phyloP scores from a whole-genome alignment of 2,113 vertebrate genomes.

The Clarias macrocephalus region DNA sequence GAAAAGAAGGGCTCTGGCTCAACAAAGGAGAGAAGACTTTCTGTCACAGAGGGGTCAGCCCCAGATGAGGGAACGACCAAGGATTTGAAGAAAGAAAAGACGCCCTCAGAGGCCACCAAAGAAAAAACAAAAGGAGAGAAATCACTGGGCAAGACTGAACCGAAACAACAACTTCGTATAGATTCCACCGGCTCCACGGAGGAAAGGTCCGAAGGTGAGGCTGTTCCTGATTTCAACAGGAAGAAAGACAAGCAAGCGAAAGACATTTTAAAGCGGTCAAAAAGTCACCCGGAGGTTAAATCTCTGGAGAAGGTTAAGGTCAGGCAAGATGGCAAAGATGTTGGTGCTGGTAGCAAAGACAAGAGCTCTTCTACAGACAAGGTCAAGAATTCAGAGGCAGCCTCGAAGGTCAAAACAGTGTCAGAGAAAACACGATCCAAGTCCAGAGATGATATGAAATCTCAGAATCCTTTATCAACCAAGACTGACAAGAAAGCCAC shows the following conservation, averaged over 20 bases:
- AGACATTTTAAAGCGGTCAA: slow-evolving; percentile 78
- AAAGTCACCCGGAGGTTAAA: slow-evolving; percentile 79
- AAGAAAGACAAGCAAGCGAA: slow-evolving; percentile 80
- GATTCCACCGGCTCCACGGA: slow-evolving; percentile 79
- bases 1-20: slow-evolving; percentile 77
- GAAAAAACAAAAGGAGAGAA: slow-evolving; percentile 75
- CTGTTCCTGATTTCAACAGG: slow-evolving; percentile 69
- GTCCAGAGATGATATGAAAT: slow-evolving; percentile 76
- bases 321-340: slow-evolving; percentile 77
- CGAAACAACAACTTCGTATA: slow-evolving; percentile 75
- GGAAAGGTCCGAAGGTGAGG: slow-evolving; percentile 81
- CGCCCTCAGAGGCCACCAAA: slow-evolving; percentile 71
- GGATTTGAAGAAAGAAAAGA: slow-evolving; percentile 75
- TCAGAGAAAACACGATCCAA: slow-evolving; percentile 80
- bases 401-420: slow-evolving; percentile 66
- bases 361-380: slow-evolving; percentile 72
- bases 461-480: slow-evolving; percentile 48
- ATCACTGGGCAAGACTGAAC: slow-evolving; percentile 72
- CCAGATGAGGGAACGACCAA: slow-evolving; percentile 69
- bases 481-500: slow-evolving; percentile 79
- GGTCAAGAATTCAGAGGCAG: slow-evolving; percentile 72
- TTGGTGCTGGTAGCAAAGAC: slow-evolving; percentile 71
- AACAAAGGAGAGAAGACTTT: slow-evolving; percentile 75
- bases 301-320: slow-evolving; percentile 76
- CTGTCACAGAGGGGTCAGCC: slow-evolving; percentile 66